phyloP scores from a whole-genome alignment of 2,888 invertebrate species.

The Metalampra italica region DNA sequence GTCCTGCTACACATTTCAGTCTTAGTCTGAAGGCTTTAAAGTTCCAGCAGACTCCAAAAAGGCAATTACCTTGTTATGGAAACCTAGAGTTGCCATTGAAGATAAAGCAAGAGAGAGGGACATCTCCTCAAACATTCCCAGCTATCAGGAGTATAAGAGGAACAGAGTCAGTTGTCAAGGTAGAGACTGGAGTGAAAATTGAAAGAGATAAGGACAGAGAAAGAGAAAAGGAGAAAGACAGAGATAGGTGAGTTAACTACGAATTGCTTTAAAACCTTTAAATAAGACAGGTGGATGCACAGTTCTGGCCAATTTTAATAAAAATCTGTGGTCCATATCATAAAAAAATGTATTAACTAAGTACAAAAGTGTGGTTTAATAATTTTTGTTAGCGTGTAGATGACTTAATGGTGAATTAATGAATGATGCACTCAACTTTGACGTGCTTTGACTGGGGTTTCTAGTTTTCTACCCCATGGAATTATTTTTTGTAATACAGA shows the following conservation, averaged over 20 bases:
- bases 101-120: slow-evolving; percentile 54
- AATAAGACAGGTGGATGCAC: too few relatives aligned
- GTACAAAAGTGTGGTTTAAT: too few relatives aligned
- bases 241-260: slow-evolving; percentile 25
- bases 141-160: slow-evolving; percentile 43
- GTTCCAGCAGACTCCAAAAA: slow-evolving; percentile 59
- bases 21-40: slow-evolving; percentile 56
- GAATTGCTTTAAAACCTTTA: too few relatives aligned
- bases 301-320: too few relatives aligned
- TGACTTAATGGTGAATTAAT: too few relatives aligned
- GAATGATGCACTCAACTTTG: too few relatives aligned
- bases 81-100: slow-evolving; percentile 68
- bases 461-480: too few relatives aligned
- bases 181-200: slow-evolving; percentile 38
- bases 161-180: slow-evolving; percentile 32
- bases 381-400: too few relatives aligned
- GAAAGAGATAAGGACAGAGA: slow-evolving; percentile 31
- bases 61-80: slow-evolving; percentile 68
- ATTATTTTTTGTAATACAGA: too few relatives aligned
- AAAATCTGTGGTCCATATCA: too few relatives aligned
- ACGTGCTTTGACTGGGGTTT: too few relatives aligned
- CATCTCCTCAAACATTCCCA: slow-evolving; percentile 45
- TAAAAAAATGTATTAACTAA: too few relatives aligned
- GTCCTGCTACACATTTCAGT: slow-evolving; percentile 53
- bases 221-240: slow-evolving; percentile 10